Evolutionary conservation across 2,113 vertebrate genomes (phyloP).

Genomic region (Hypanus sabinus): DNA sequence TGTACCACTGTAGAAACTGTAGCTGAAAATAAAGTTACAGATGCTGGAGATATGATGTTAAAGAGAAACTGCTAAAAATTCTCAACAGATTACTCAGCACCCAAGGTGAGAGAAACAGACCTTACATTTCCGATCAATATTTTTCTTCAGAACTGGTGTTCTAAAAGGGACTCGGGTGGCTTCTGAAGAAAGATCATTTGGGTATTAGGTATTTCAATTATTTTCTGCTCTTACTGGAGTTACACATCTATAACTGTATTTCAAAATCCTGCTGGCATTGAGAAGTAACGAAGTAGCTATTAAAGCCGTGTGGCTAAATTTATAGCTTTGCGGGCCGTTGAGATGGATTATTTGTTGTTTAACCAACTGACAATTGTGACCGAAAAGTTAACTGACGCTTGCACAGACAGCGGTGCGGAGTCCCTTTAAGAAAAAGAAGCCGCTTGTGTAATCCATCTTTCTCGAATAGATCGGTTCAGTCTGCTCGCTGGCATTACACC

Average conservation of each 20-base stretch:
- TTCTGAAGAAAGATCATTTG: too few relatives aligned
- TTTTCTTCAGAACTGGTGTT: too few relatives aligned
- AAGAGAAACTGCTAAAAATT: too few relatives aligned
- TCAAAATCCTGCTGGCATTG: not conserved
- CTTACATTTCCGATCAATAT: too few relatives aligned
- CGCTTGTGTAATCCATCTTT: conserved; percentile 20
- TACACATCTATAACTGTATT: not conserved
- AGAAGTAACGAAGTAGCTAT: not conserved
- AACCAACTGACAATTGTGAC: not conserved
- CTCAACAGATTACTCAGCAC: too few relatives aligned
- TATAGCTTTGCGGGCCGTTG: not conserved
- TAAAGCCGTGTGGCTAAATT: not conserved
- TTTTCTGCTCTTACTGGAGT: too few relatives aligned
- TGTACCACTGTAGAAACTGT: too few relatives aligned
- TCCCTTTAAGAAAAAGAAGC: conserved; percentile 32
- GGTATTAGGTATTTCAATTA: too few relatives aligned
- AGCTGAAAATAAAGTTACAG: too few relatives aligned
- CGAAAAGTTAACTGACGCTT: not conserved
- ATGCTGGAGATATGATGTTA: too few relatives aligned
- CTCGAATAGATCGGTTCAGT: conserved; percentile 22
- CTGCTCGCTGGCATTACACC: conserved; percentile 22
- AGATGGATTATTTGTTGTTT: not conserved
- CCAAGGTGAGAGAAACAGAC: too few relatives aligned
- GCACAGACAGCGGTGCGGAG: not conserved
- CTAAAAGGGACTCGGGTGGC: too few relatives aligned